Evolutionary conservation across 2,888 invertebrate genomes (phyloP).

Genomic region (Schrankia costaestrigalis): DNA sequence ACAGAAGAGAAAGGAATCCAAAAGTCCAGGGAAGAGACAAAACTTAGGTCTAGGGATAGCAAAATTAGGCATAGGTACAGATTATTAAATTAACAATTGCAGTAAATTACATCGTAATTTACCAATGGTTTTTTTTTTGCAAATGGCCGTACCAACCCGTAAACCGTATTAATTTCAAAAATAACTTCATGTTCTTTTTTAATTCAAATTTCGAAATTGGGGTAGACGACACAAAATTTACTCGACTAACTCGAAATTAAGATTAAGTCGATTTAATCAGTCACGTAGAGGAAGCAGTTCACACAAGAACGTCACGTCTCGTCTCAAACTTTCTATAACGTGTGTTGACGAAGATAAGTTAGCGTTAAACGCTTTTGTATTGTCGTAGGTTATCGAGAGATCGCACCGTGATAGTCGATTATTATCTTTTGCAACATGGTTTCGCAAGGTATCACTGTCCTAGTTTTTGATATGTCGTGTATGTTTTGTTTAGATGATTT

Average conservation of each 20-base stretch:
- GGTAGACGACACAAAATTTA: no score
- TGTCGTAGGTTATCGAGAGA: constrained; percentile 54
- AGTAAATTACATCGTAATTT: no score
- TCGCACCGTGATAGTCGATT: constrained; percentile 25
- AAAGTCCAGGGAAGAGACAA: no score
- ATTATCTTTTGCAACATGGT: constrained; percentile 19
- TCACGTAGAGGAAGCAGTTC: constrained; percentile 56
- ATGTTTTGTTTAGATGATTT: background rate
- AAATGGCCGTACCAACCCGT: no score
- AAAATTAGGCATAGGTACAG: no score
- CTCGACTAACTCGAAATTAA: constrained; percentile 32
- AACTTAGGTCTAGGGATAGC: no score
- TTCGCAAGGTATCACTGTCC: constrained; percentile 8
- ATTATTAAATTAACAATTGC: no score
- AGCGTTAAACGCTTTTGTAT: constrained; percentile 42
- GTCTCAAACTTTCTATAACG: constrained; percentile 51
- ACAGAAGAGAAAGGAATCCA: no score
- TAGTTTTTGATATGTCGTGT: background rate
- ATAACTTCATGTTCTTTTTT: no score
- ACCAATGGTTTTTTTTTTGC: no score
- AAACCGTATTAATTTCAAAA: no score
- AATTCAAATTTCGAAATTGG: no score
- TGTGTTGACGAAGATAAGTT: constrained; percentile 38
- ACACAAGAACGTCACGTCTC: constrained; percentile 57
- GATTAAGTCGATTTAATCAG: constrained; percentile 58